Percentiles rank a stretch among this genome's conserved stretches.
These are phyloP conservation scores for Hirtodrosophila duncani DNA, from an alignment of 2,888 invertebrate genomes.

Conservation along the genomic window DNA sequence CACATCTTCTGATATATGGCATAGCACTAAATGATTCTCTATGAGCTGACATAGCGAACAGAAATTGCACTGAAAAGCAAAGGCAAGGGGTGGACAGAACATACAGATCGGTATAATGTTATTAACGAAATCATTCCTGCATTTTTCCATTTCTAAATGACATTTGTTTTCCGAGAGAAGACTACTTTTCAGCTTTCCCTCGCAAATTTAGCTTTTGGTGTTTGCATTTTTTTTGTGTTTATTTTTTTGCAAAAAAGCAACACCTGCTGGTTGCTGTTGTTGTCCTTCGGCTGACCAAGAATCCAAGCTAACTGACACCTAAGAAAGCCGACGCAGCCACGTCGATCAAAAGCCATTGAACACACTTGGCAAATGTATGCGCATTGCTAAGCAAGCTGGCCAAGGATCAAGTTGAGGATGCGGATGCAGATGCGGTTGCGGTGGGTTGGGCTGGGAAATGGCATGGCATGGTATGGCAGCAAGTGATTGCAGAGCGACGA, in stretches of 20 bases:
- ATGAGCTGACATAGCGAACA: too few relatives aligned
- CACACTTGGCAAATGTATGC: conserved; percentile 66
- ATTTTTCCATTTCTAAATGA: too few relatives aligned
- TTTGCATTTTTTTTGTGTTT: background rate
- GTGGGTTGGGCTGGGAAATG: background rate
- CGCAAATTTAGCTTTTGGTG: conserved; percentile 38
- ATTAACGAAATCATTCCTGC: too few relatives aligned
- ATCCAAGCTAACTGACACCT: conserved; percentile 52
- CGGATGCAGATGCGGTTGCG: background rate
- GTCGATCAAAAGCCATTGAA: conserved; percentile 62
- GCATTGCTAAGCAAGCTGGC: conserved; percentile 47
- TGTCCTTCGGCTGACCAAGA: conserved; percentile 39
- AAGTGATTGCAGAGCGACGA: conserved; percentile 52
- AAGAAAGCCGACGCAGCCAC: conserved; percentile 41
- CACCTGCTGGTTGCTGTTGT: conserved; percentile 46
- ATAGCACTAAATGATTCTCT: too few relatives aligned
- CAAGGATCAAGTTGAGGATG: conserved; percentile 6
- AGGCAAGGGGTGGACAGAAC: too few relatives aligned
- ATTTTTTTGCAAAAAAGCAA: conserved; percentile 41
- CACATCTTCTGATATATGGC: too few relatives aligned
- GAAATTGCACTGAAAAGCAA: too few relatives aligned
- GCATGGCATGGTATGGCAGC: background rate
- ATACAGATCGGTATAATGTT: too few relatives aligned
- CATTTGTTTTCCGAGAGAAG: too few relatives aligned
- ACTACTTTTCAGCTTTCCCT: too few relatives aligned